phyloP scores from a whole-genome alignment of 2,113 vertebrate genomes.

The Benitochromis conjunctus region DNA sequence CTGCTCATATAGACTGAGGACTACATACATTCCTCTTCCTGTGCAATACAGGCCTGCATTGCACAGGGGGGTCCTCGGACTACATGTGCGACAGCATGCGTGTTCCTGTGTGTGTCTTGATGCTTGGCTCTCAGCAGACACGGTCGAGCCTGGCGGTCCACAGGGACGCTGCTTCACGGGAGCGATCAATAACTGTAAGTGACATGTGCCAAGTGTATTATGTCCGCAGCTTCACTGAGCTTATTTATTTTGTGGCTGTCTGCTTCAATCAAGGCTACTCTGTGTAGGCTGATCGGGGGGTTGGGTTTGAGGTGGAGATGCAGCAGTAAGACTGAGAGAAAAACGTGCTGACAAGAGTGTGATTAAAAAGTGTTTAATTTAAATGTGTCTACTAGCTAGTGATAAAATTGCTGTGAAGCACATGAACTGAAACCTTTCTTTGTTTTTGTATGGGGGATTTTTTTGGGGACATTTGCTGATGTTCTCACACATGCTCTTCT shows the following conservation, averaged over 20 bases:
- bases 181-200: conserved; percentile 65
- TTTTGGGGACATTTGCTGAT: neutral
- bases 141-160: conserved; percentile 9
- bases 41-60: neutral
- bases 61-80: neutral
- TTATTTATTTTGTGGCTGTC: conserved; percentile 68
- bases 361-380: neutral
- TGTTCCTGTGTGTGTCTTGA: neutral
- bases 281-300: neutral
- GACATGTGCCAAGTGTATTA: conserved; percentile 70
- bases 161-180: conserved; percentile 18
- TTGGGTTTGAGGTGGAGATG: neutral
- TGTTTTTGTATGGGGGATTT: neutral
- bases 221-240: conserved; percentile 64
- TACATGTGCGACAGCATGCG: neutral
- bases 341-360: neutral
- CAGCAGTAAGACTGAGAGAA: neutral
- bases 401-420: neutral
- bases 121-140: conserved; percentile 35
- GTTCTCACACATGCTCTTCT: neutral
- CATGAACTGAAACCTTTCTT: neutral
- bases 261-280: conserved; percentile 47
- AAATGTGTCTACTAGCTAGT: neutral
- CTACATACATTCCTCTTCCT: conserved; percentile 18
- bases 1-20: neutral